phyloP scores from a whole-genome alignment of 2,888 invertebrate species.

The Hyppa rectilinea region DNA sequence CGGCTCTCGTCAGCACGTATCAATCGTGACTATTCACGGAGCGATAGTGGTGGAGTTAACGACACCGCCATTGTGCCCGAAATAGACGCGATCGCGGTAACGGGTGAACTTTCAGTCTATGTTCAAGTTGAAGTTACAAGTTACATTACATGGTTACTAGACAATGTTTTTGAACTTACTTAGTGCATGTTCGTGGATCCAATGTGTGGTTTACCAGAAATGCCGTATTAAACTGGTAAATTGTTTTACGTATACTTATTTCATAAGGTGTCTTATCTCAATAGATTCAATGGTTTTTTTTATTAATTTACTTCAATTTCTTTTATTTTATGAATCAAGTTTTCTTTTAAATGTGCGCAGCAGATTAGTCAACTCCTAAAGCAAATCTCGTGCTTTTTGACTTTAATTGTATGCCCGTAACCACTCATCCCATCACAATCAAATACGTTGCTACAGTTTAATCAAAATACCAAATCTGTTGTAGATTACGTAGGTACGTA shows the following conservation, averaged over 20 bases:
- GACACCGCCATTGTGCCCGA: conserved; percentile 54
- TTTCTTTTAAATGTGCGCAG: not conserved
- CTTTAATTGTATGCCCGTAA: conserved; percentile 15
- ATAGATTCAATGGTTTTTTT: not conserved
- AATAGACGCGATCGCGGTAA: conserved; percentile 49
- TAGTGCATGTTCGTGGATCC: conserved; percentile 12
- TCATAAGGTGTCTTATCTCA: conserved; percentile 1
- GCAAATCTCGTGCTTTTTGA: not conserved
- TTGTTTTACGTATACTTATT: not conserved
- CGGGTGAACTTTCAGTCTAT: conserved; percentile 37
- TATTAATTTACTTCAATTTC: no score
- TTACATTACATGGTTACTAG: conserved; percentile 32
- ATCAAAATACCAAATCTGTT: conserved; percentile 61
- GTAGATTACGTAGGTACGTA: conserved; percentile 64
- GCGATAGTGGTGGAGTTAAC: conserved; percentile 50
- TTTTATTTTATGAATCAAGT: no score
- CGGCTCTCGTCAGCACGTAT: conserved; percentile 47
- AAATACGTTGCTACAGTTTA: conserved; percentile 42
- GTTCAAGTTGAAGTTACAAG: conserved; percentile 34
- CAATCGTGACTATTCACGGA: conserved; percentile 50
- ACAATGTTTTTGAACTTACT: conserved; percentile 27
- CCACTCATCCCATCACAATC: conserved; percentile 16
- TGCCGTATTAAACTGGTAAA: not conserved
- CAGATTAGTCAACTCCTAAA: not conserved
- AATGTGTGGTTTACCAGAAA: conserved; percentile 11